phyloP scores from a whole-genome alignment of 2,888 invertebrate species.

The Rugalucina vietnamica region DNA sequence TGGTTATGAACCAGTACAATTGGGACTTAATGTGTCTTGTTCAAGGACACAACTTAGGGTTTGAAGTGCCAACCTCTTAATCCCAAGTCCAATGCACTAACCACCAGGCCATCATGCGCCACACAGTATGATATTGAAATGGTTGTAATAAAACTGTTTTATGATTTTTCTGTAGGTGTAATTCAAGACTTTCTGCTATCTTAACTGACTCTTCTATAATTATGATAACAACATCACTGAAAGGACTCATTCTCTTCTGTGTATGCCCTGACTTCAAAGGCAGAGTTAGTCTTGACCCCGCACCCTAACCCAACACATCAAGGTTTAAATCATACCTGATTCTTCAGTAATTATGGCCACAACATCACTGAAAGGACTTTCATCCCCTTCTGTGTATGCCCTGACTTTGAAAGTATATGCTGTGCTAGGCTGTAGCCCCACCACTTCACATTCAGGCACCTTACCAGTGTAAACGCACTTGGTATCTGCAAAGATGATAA shows the following conservation, averaged over 20 bases:
- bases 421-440: slow-evolving; percentile 73
- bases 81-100: too few species aligned
- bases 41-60: too few species aligned
- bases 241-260: slow-evolving; percentile 81
- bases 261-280: slow-evolving; percentile 76
- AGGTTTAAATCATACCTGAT: slow-evolving; percentile 68
- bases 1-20: too few species aligned
- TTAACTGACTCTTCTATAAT: slow-evolving; percentile 81
- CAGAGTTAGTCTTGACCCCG: slow-evolving; percentile 76
- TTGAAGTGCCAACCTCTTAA: too few species aligned
- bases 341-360: slow-evolving; percentile 78
- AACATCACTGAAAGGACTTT: slow-evolving; percentile 78
- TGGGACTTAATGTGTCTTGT: too few species aligned
- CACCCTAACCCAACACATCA: too few species aligned
- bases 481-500: slow-evolving; percentile 69
- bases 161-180: too few species aligned
- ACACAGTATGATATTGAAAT: too few species aligned
- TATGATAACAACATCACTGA: slow-evolving; percentile 75
- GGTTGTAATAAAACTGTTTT: too few species aligned
- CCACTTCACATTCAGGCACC: slow-evolving; percentile 69
- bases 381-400: slow-evolving; percentile 80
- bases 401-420: slow-evolving; percentile 77
- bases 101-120: too few species aligned
- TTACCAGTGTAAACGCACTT: slow-evolving; percentile 79
- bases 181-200: too few species aligned